phyloP scores from a whole-genome alignment of 2,888 invertebrate species.

The Atherix ibis region DNA sequence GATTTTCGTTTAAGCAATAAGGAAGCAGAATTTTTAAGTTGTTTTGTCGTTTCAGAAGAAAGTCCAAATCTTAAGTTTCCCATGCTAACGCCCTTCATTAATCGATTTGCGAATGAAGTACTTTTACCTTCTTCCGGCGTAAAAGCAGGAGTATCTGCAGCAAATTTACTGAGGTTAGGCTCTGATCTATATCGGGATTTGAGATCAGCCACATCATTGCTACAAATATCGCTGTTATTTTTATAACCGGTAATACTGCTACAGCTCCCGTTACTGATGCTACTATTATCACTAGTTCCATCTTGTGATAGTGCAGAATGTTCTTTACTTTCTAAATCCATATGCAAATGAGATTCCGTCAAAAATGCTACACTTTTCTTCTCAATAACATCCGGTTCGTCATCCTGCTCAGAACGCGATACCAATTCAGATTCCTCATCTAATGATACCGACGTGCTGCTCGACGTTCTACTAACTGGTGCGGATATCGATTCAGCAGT shows the following conservation, averaged over 20 bases:
- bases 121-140: neutral
- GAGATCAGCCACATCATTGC: slow-evolving; percentile 16
- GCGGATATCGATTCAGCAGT: slow-evolving; percentile 15
- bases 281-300: slow-evolving; percentile 15
- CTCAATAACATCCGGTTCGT: no score
- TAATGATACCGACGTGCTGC: slow-evolving; percentile 13
- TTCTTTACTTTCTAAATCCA: neutral
- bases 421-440: neutral
- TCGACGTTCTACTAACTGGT: slow-evolving; percentile 25
- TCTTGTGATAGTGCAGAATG: neutral
- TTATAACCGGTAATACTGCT: slow-evolving; percentile 10
- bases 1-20: slow-evolving; percentile 7
- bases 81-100: slow-evolving; percentile 32
- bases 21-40: slow-evolving; percentile 18
- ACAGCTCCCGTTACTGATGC: slow-evolving; percentile 22
- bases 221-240: slow-evolving; percentile 17
- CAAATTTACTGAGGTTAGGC: slow-evolving; percentile 22
- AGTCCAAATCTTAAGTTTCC: slow-evolving; percentile 27
- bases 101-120: slow-evolving; percentile 20
- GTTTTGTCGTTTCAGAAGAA: slow-evolving; percentile 17
- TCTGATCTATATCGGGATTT: slow-evolving; percentile 28
- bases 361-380: neutral
- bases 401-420: no score
- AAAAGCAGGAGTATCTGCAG: neutral
- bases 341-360: neutral